Conservation (phyloP, 2,888 invertebrate genomes). For the Chloroclystis v-ata region DNA sequence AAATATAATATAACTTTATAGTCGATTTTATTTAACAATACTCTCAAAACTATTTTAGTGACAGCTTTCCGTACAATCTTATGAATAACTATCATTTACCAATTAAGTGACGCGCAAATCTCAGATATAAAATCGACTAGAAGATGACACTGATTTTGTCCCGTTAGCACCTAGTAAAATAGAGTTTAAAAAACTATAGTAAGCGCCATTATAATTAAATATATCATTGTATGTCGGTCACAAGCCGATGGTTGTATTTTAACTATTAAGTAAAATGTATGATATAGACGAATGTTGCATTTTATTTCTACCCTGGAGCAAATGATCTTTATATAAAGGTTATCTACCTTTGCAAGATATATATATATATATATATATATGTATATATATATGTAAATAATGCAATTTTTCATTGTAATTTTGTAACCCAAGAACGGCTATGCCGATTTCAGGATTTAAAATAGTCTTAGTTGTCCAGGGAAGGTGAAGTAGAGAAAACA, state of each 20-base stretch:
- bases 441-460: too few species aligned
- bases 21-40: background rate
- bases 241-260: slow-evolving; percentile 24
- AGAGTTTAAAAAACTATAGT: slow-evolving; percentile 18
- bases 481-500: too few species aligned
- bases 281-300: slow-evolving; percentile 20
- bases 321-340: too few species aligned
- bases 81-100: too few species aligned
- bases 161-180: slow-evolving; percentile 14
- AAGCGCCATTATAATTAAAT: slow-evolving; percentile 18
- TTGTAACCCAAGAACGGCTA: too few species aligned
- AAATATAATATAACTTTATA: background rate
- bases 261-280: slow-evolving; percentile 30
- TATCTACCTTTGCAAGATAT: too few species aligned
- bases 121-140: background rate
- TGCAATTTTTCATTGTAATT: too few species aligned
- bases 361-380: too few species aligned
- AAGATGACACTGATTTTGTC: slow-evolving; percentile 8
- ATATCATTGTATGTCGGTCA: slow-evolving; percentile 16
- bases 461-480: too few species aligned
- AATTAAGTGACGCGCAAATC: background rate
- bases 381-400: too few species aligned
- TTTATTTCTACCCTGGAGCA: slow-evolving; percentile 6
- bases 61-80: background rate
- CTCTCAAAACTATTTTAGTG: background rate